phyloP scores from a whole-genome alignment of 2,888 invertebrate species.

The Gymnosoma rotundatum region DNA sequence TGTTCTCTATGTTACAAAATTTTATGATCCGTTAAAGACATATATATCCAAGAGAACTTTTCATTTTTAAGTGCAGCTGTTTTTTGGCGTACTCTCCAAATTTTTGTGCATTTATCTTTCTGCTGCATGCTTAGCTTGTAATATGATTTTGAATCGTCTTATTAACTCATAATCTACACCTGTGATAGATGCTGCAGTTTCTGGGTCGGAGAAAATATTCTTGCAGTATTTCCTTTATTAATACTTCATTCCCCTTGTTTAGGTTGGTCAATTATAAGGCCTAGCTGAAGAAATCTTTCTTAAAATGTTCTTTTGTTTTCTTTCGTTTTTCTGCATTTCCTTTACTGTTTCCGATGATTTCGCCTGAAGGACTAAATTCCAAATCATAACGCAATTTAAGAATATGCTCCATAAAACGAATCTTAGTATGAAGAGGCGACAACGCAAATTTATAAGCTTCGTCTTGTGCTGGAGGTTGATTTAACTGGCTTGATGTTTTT shows the following conservation, averaged over 20 bases:
- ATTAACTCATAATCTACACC: not conserved
- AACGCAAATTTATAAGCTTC: no score
- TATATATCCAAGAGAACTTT: conserved; percentile 1
- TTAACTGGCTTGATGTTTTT: no score
- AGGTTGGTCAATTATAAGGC: not conserved
- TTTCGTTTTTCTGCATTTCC: not conserved
- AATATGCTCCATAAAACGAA: no score
- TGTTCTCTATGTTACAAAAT: not conserved
- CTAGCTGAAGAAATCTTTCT: not conserved
- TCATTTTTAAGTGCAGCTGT: conserved; percentile 3
- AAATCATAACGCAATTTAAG: no score
- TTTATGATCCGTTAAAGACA: not conserved
- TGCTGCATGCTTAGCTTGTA: not conserved
- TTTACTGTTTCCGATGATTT: no score
- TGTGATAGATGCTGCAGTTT: not conserved
- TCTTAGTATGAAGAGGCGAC: no score
- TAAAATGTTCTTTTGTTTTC: not conserved
- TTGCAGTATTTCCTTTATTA: not conserved
- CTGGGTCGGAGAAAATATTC: not conserved
- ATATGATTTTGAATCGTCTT: not conserved
- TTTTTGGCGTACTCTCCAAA: not conserved
- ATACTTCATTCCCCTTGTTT: not conserved
- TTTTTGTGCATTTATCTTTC: not conserved
- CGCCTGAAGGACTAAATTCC: no score
- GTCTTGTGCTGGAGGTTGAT: no score